A percentile compares a stretch with the other conserved stretches of the same genome.
Evolutionary conservation across 2,797 vertebrate genomes (phyloP).

Genomic region (Varecia variegata): DNA sequence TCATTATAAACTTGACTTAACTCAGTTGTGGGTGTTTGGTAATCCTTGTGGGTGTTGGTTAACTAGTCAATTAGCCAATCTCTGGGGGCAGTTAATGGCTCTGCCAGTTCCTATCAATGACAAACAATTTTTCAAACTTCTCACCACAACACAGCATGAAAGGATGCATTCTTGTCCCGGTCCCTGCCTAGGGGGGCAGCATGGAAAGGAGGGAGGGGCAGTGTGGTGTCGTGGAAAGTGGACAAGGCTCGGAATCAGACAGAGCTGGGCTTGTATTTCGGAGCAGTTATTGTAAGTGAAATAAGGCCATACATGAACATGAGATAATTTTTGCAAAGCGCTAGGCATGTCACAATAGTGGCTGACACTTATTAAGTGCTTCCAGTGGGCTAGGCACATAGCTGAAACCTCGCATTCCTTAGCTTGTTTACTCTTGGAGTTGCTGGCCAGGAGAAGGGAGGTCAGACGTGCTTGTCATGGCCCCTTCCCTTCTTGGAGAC

Average conservation of each 20-base stretch:
- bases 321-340: background rate
- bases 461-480: background rate
- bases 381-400: background rate
- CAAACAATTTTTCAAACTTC: background rate
- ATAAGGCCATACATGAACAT: background rate
- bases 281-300: background rate
- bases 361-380: background rate
- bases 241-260: background rate
- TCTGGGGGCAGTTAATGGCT: slow-evolving; percentile 35
- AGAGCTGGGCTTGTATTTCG: background rate
- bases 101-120: slow-evolving; percentile 43
- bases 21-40: slow-evolving; percentile 1
- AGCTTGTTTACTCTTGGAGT: background rate
- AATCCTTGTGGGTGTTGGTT: slow-evolving; percentile 28
- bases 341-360: background rate
- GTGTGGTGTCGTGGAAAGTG: rapidly evolving
- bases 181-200: background rate
- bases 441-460: background rate
- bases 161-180: background rate
- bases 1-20: slow-evolving; percentile 20
- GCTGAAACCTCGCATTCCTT: background rate
- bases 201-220: background rate
- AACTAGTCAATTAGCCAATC: slow-evolving; percentile 52
- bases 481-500: background rate
- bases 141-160: background rate